Conservation (phyloP, 2,888 invertebrate genomes). For the Campoplex capitator region DNA sequence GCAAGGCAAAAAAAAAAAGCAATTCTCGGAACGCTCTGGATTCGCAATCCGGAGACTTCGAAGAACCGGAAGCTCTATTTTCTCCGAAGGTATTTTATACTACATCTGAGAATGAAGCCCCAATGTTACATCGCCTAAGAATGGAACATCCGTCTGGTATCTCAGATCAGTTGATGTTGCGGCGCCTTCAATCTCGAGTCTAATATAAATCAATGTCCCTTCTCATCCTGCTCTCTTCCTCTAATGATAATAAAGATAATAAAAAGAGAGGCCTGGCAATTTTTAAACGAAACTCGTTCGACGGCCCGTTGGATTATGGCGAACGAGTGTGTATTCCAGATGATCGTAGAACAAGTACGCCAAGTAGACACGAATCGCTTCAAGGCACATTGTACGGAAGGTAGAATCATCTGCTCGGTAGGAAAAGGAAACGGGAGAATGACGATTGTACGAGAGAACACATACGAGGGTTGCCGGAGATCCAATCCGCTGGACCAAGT, state of each 20-base stretch:
- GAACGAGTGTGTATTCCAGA: not conserved
- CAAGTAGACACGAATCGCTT: constrained; percentile 16
- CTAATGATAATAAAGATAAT: not conserved
- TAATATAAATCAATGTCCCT: not conserved
- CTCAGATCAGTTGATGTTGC: not conserved
- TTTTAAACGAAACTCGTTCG: not conserved
- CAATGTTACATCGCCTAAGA: not conserved
- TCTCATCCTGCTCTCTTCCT: not conserved
- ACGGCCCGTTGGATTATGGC: not conserved
- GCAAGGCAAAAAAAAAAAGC: not conserved
- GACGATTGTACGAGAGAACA: constrained; percentile 33
- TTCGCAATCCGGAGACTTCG: not conserved
- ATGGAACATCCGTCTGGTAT: not conserved
- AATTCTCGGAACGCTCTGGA: not conserved
- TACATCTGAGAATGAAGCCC: no score
- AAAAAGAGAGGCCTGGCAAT: not conserved
- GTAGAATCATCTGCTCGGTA: constrained; percentile 5
- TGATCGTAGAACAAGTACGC: constrained; percentile 10
- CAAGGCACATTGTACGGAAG: not conserved
- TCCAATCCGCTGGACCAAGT: constrained; percentile 62
- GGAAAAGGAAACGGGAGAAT: constrained; percentile 35
- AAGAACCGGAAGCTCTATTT: not conserved
- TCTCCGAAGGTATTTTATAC: not conserved
- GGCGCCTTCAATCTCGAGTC: not conserved
- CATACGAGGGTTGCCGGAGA: constrained; percentile 16